These are phyloP conservation scores for Andricus quercusramuli DNA, from an alignment of 2,888 invertebrate genomes.

Conservation along the genomic window DNA sequence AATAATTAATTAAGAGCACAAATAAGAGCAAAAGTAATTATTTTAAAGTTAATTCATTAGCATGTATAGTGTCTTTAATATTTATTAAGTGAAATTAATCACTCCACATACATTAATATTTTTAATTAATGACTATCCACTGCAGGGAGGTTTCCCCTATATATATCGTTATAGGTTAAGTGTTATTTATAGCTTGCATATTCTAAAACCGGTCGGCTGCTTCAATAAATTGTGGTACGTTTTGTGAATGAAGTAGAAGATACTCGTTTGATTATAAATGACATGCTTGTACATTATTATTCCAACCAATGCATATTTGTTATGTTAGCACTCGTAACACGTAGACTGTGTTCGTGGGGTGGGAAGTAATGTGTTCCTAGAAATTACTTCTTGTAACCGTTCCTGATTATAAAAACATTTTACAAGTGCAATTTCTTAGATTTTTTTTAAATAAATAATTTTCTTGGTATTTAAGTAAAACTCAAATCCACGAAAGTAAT, in stretches of 20 bases:
- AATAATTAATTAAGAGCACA: too few species aligned
- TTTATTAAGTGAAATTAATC: too few species aligned
- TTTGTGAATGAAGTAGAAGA: conserved; percentile 39
- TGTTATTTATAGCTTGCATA: conserved; percentile 34
- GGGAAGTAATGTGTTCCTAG: not conserved
- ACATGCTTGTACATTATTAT: conserved; percentile 33
- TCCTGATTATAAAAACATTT: not conserved
- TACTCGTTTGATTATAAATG: conserved; percentile 30
- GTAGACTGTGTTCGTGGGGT: conserved; percentile 9
- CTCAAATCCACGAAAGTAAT: too few species aligned
- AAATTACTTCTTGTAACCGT: conserved; percentile 15
- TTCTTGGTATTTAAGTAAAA: too few species aligned
- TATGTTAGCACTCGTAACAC: conserved; percentile 40
- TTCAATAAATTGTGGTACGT: conserved; percentile 38
- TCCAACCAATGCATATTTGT: conserved; percentile 34
- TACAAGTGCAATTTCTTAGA: not conserved
- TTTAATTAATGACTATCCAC: too few species aligned
- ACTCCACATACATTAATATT: too few species aligned
- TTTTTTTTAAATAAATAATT: not conserved
- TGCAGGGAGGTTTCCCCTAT: too few species aligned
- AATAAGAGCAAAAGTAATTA: too few species aligned
- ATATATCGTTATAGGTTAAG: not conserved
- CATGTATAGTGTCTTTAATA: too few species aligned
- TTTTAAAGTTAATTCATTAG: too few species aligned
- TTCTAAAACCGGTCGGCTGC: conserved; percentile 13